These are phyloP conservation scores for Danaus melanippus DNA, from an alignment of 1,140 invertebrate genomes.

Conservation along the genomic window DNA sequence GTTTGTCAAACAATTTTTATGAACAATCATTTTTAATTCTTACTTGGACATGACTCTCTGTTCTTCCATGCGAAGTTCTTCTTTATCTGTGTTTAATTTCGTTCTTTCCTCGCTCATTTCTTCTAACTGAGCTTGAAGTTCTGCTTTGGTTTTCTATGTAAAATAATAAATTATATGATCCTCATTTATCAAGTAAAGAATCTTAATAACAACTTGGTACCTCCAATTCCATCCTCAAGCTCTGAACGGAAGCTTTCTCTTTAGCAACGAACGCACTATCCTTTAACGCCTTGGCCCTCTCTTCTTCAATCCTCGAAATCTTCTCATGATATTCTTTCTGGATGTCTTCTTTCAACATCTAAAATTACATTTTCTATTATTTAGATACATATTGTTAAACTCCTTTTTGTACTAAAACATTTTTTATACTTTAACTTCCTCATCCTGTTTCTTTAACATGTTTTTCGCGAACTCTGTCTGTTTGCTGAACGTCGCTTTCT, in stretches of 20 bases:
- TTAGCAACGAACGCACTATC: constrained; percentile 46
- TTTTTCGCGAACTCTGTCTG: constrained; percentile 67
- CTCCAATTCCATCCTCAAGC: constrained; percentile 55
- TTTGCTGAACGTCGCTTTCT: constrained; percentile 61
- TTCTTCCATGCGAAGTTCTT: constrained; percentile 60
- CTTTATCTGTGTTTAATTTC: constrained; percentile 53
- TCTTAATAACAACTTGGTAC: constrained; percentile 24
- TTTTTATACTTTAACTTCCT: constrained; percentile 54
- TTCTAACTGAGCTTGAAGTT: constrained; percentile 56
- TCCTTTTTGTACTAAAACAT: neutral
- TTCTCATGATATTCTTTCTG: constrained; percentile 61
- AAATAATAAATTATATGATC: constrained; percentile 8
- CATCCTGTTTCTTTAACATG: constrained; percentile 60
- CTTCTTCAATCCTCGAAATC: constrained; percentile 54
- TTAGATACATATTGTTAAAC: constrained; percentile 3
- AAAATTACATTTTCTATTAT: constrained; percentile 10
- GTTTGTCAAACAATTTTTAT: neutral
- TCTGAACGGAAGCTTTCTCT: constrained; percentile 55
- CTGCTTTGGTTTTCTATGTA: constrained; percentile 59
- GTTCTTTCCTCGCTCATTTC: constrained; percentile 54
- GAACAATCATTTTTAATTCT: constrained; percentile 8
- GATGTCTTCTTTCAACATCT: constrained; percentile 56
- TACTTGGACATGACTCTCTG: constrained; percentile 61
- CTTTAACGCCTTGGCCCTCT: constrained; percentile 45
- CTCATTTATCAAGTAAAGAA: neutral